Evolutionary conservation across 2,113 vertebrate genomes (phyloP), one percentile per base, ranked within the genome.

Genomic region (Spea bombifrons): DNA sequence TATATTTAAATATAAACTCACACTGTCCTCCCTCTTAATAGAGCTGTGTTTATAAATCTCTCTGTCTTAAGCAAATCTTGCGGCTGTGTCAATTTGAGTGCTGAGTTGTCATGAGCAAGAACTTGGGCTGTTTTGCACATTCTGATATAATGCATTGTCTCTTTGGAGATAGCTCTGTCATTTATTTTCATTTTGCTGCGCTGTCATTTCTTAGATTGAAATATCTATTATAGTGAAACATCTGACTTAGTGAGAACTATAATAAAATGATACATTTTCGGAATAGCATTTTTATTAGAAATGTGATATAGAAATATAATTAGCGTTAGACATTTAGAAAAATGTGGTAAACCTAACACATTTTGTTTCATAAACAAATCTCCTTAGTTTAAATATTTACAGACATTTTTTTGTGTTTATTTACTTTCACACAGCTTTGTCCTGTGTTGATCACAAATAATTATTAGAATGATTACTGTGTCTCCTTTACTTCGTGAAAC

Each of bases 161-260:
- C 83, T 86, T 88, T 85, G 80, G 81, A 87, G 79, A 83, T 81
- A 88, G 80, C 72, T 75, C 76, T 83, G 78, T 81, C 87, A 88
- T 92, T 91, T 91, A 80, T 91, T 91, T 90, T 91, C 87, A 91
- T 93, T 93, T 89, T 66, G 61, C 80, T 82, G 81, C 83, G 55
- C 83, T 3, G 0, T 86, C 64, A 0, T 61, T 88, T 75, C 85
- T 87, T 79, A 88, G 81, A 90, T 86, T 88, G 87, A 88, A 88
- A 91, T 88, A 90, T 84, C 83, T 89, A 89, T 90, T 92, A 91
- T 88, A 86, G 64, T 57, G 72, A 86, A 86, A 89, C 84, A 44
- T 78, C 72, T 65, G 83, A 73, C 81, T 91, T 86, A 71, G 83
- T 70, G 81, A 84, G 81, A 88, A 83, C 85, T 77, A 49, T 57